Evolutionary conservation across 2,797 vertebrate genomes (phyloP).

Genomic region (Rhynchotus rufescens): DNA sequence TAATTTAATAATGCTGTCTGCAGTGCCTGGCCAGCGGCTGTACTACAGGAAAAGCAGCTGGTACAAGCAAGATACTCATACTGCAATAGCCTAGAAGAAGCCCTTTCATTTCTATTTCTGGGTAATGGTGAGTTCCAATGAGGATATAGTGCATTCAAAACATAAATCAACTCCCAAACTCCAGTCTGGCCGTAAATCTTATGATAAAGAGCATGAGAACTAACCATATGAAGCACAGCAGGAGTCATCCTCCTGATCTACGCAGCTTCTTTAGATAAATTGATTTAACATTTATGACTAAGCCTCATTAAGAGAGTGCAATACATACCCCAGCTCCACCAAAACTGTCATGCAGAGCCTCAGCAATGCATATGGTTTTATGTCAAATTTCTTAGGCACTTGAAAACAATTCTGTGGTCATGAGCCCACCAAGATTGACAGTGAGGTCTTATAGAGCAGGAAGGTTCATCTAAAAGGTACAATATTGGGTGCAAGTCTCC

Average conservation of each 20-base stretch:
- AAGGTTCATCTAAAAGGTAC: not conserved
- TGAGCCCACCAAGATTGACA: no score
- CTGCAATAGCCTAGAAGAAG: constrained; percentile 44
- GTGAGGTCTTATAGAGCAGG: not conserved
- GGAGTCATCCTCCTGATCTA: not conserved
- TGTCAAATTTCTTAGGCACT: not conserved
- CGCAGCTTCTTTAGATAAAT: not conserved
- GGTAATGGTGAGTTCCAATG: not conserved
- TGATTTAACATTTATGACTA: not conserved
- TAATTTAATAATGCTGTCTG: constrained; percentile 71
- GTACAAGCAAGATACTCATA: constrained; percentile 44
- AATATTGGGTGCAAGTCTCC: not conserved
- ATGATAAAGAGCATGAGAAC: not conserved
- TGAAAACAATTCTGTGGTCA: no score
- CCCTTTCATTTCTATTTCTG: constrained; percentile 24
- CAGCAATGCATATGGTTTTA: not conserved
- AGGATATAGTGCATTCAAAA: not conserved
- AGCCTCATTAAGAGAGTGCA: not conserved
- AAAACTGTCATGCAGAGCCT: not conserved
- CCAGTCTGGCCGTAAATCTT: not conserved
- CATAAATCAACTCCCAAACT: not conserved
- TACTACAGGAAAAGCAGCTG: constrained; percentile 53
- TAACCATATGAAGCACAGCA: not conserved
- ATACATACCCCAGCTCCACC: not conserved
- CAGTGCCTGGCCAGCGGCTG: constrained; percentile 39